Conservation (phyloP, 2,797 vertebrate species). For the Kryptolebias ocellatus region DNA sequence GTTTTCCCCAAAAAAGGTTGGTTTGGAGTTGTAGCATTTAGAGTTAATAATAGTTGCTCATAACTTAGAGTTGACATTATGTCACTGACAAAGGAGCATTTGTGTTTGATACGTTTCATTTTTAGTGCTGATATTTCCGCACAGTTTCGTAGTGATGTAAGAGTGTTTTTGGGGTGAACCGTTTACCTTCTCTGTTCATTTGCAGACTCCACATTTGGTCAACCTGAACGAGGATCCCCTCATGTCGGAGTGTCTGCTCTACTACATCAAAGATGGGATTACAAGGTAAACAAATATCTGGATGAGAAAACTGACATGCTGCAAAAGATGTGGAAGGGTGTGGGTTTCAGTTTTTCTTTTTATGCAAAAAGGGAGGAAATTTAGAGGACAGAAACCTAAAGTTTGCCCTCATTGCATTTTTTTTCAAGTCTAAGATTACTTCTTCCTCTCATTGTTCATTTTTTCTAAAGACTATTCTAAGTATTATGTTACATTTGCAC, state of each 20-base stretch:
- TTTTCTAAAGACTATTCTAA: slow-evolving; percentile 18
- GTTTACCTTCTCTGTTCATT: slow-evolving; percentile 29
- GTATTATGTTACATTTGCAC: slow-evolving; percentile 36
- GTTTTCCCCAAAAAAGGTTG: slow-evolving; percentile 95
- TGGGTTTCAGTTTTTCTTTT: slow-evolving; percentile 19
- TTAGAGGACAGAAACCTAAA: slow-evolving; percentile 19
- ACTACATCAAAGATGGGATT: slow-evolving; percentile 99
- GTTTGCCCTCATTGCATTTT: slow-evolving; percentile 15
- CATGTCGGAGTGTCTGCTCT: slow-evolving; percentile 99
- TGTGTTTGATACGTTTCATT: slow-evolving; percentile 12
- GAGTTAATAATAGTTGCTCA: slow-evolving; percentile 30
- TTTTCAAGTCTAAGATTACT: slow-evolving; percentile 29
- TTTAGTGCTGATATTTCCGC: background rate
- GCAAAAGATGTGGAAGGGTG: slow-evolving; percentile 22
- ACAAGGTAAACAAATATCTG: slow-evolving; percentile 86
- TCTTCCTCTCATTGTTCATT: slow-evolving; percentile 27
- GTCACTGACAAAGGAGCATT: background rate
- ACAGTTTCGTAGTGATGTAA: slow-evolving; percentile 3
- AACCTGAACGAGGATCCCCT: slow-evolving; percentile 99
- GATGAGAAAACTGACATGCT: slow-evolving; percentile 28
- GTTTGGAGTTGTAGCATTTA: slow-evolving; percentile 68
- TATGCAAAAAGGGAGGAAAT: slow-evolving; percentile 21
- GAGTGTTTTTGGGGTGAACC: slow-evolving; percentile 17
- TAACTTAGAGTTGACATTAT: background rate
- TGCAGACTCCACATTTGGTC: slow-evolving; percentile 97